Evolutionary conservation across 2,797 vertebrate genomes (phyloP).

Genomic region (Enoplosus armatus): DNA sequence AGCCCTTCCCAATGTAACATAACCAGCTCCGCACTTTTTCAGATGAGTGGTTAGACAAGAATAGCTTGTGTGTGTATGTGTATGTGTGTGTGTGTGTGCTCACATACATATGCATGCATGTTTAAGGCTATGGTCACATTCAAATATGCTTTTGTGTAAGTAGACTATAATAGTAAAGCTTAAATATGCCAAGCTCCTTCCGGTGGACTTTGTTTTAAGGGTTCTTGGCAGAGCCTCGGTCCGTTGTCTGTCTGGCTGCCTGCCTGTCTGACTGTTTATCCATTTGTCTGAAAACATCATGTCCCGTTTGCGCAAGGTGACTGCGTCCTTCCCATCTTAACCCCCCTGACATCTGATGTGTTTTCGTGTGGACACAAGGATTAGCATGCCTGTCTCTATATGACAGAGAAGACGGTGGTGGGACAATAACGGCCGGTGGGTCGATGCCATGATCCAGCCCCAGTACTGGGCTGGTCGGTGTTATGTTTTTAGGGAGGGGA

Average conservation of each 20-base stretch:
- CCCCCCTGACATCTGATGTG: slow-evolving; percentile 37
- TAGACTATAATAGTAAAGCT: slow-evolving; percentile 29
- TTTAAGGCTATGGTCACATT: slow-evolving; percentile 27
- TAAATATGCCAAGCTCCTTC: slow-evolving; percentile 47
- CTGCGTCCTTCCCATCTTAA: slow-evolving; percentile 58
- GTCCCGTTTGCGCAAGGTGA: slow-evolving; percentile 65
- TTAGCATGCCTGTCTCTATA: slow-evolving; percentile 55
- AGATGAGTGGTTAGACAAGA: slow-evolving; percentile 71
- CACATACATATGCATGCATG: slow-evolving; percentile 21
- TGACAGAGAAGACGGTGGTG: slow-evolving; percentile 40
- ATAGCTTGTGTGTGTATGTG: slow-evolving; percentile 62
- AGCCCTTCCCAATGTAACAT: slow-evolving; percentile 63
- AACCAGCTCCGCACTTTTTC: slow-evolving; percentile 70
- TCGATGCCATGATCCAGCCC: slow-evolving; percentile 53
- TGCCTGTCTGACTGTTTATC: slow-evolving; percentile 57
- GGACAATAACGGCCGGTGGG: slow-evolving; percentile 45
- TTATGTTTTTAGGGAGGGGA: slow-evolving; percentile 73
- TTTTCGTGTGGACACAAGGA: slow-evolving; percentile 49
- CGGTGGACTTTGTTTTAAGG: slow-evolving; percentile 40
- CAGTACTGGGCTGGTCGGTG: slow-evolving; percentile 42
- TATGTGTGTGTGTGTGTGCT: slow-evolving; percentile 1
- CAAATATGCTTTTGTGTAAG: slow-evolving; percentile 54
- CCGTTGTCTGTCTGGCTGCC: slow-evolving; percentile 41
- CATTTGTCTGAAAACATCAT: slow-evolving; percentile 41
- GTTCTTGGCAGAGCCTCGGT: slow-evolving; percentile 45